These are phyloP conservation scores for Contarinia nasturtii DNA, from an alignment of 1,140 invertebrate species.

Conservation along the genomic window DNA sequence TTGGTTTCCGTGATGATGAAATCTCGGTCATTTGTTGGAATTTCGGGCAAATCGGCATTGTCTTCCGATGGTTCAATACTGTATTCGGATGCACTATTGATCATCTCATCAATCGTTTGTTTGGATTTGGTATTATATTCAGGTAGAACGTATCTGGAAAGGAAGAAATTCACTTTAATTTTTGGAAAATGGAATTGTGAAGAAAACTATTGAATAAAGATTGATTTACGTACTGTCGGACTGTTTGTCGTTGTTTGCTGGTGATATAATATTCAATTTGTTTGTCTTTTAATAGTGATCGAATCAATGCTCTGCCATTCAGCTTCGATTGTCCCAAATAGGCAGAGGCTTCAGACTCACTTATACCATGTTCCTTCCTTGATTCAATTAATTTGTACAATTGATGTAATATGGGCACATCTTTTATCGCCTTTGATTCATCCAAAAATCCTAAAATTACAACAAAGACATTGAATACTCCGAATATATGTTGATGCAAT, in stretches of 20 bases:
- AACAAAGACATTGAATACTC: neutral
- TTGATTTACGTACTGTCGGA: too few relatives aligned
- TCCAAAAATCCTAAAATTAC: neutral
- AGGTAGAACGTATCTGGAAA: too few relatives aligned
- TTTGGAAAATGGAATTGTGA: too few relatives aligned
- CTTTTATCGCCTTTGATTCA: neutral
- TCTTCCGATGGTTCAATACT: too few relatives aligned
- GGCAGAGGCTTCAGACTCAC: neutral
- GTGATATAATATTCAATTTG: neutral
- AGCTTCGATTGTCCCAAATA: neutral
- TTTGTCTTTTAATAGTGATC: neutral
- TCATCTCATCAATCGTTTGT: too few relatives aligned
- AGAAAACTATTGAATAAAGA: too few relatives aligned
- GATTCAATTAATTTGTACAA: neutral
- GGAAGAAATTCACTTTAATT: too few relatives aligned
- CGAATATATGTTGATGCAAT: neutral
- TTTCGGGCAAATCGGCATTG: too few relatives aligned
- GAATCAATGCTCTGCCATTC: neutral
- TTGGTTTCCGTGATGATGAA: too few relatives aligned
- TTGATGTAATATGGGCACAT: neutral
- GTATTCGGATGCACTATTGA: too few relatives aligned
- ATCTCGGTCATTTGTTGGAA: too few relatives aligned
- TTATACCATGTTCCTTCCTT: neutral
- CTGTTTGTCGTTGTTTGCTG: neutral
- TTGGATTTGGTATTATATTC: too few relatives aligned